Percentiles rank a stretch among this genome's conserved stretches.
These are phyloP conservation scores for Pyralis farinalis DNA, from an alignment of 2,888 invertebrate species.

Conservation along the genomic window DNA sequence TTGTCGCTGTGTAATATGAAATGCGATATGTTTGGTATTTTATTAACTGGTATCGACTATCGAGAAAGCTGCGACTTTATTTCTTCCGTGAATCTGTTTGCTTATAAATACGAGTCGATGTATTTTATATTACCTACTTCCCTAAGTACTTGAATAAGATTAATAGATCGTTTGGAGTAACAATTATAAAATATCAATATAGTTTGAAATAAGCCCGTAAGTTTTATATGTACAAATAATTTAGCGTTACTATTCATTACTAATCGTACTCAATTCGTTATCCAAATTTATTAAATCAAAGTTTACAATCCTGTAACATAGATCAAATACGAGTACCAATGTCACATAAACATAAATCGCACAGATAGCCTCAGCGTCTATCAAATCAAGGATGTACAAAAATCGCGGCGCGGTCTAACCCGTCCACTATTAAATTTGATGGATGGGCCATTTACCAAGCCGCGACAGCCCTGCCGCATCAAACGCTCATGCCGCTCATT, in stretches of 20 bases:
- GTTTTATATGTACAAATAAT: too few species aligned
- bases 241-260: too few species aligned
- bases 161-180: too few species aligned
- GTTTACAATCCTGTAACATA: background rate
- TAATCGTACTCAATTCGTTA: too few species aligned
- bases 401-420: slow-evolving; percentile 3
- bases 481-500: slow-evolving; percentile 50
- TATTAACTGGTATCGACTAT: slow-evolving; percentile 19
- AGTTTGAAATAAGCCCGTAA: too few species aligned
- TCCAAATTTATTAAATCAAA: too few species aligned
- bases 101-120: background rate
- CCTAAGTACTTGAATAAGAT: too few species aligned
- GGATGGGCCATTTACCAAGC: slow-evolving; percentile 43
- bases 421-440: slow-evolving; percentile 47
- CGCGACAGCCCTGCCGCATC: slow-evolving; percentile 46
- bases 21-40: slow-evolving; percentile 20
- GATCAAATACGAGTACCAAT: background rate
- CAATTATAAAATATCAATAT: too few species aligned
- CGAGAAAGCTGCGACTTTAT: background rate
- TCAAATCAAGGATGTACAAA: slow-evolving; percentile 22
- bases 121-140: too few species aligned
- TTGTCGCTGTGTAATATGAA: slow-evolving; percentile 6
- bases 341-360: slow-evolving; percentile 4
- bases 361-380: slow-evolving; percentile 17
- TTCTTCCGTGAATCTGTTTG: background rate